Percentiles rank a stretch among this genome's conserved stretches.
phyloP scores from a whole-genome alignment of 2,797 vertebrate species.

The Gambelia wislizenii region DNA sequence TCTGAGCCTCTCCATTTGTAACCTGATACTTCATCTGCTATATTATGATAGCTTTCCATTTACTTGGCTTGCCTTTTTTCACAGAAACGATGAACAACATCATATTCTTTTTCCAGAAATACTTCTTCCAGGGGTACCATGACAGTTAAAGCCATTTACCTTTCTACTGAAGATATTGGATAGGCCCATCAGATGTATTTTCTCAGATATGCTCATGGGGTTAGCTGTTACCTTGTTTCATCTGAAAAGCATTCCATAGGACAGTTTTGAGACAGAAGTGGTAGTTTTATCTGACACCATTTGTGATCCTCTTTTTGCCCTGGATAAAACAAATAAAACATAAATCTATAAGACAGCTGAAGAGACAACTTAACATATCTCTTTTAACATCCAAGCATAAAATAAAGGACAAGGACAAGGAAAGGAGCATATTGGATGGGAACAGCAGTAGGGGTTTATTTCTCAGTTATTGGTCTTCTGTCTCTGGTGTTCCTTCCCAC shows the following conservation, averaged over 20 bases:
- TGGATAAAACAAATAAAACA: background rate
- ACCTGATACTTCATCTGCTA: background rate
- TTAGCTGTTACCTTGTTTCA: background rate
- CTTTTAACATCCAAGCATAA: background rate
- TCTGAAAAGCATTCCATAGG: background rate
- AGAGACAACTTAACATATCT: background rate
- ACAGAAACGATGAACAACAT: background rate
- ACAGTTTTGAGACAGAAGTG: background rate
- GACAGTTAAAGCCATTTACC: background rate
- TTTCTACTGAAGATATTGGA: background rate
- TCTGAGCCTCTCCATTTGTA: background rate
- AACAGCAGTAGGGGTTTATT: background rate
- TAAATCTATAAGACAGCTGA: background rate
- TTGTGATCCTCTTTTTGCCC: background rate
- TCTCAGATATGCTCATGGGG: background rate
- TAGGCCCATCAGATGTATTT: background rate
- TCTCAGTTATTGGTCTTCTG: background rate
- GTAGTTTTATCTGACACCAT: slow-evolving; percentile 10
- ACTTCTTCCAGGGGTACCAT: background rate
- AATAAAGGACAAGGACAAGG: background rate
- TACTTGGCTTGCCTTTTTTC: background rate
- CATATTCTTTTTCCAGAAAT: too few relatives aligned
- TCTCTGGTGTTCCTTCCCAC: background rate
- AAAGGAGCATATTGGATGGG: too few relatives aligned
- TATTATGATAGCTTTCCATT: background rate